Percentiles rank a stretch among this genome's conserved stretches.
phyloP scores from a whole-genome alignment of 2,888 invertebrate genomes.

The Plagodis dolabraria region DNA sequence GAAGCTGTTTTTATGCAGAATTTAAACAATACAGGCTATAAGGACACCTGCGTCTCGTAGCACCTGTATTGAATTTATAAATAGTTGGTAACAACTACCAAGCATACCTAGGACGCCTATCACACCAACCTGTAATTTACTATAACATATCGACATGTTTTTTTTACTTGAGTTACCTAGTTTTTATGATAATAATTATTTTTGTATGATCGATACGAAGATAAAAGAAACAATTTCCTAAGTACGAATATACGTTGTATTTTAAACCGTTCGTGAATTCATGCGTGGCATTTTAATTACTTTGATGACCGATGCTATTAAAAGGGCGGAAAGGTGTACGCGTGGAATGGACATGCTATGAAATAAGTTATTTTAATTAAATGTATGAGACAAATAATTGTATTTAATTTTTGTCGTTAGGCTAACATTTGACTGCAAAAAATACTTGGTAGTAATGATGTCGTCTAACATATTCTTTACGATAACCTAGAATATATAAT shows the following conservation, averaged over 20 bases:
- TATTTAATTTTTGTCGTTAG: neutral
- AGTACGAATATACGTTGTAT: neutral
- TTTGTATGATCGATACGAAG: conserved; percentile 8
- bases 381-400: no score
- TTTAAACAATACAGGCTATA: conserved; percentile 73
- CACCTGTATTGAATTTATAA: conserved; percentile 79
- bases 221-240: conserved; percentile 4
- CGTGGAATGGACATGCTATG: conserved; percentile 7
- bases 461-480: no score
- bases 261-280: conserved; percentile 6
- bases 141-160: conserved; percentile 1
- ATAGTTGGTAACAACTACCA: conserved; percentile 45
- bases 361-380: neutral
- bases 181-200: conserved; percentile 1
- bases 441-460: no score
- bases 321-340: neutral
- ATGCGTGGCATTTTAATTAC: conserved; percentile 8
- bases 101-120: conserved; percentile 24
- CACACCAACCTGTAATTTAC: conserved; percentile 23
- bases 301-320: neutral
- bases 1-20: conserved; percentile 73
- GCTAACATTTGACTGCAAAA: no score
- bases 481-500: no score
- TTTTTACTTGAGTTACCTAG: neutral
- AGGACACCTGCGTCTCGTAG: conserved; percentile 70